Evolutionary conservation across 2,888 invertebrate species (phyloP).

Genomic region (Argyresthia goedartella): DNA sequence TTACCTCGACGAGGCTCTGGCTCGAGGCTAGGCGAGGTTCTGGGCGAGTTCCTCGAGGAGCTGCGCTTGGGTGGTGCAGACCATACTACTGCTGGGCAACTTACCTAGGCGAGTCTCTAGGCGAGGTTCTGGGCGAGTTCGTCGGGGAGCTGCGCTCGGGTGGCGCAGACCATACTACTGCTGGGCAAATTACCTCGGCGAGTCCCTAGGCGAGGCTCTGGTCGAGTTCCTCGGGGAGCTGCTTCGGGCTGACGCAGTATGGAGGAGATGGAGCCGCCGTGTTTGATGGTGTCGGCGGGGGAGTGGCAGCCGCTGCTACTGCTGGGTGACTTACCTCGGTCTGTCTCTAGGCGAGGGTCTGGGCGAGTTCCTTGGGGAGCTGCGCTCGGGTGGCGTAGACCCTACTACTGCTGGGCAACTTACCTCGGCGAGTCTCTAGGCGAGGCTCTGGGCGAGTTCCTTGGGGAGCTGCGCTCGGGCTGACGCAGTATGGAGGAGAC

Average conservation of each 20-base stretch:
- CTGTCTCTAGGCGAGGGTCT: slow-evolving; percentile 56
- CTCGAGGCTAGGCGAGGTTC: slow-evolving; percentile 72
- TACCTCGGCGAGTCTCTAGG: slow-evolving; percentile 55
- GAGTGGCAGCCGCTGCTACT: slow-evolving; percentile 87
- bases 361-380: too few relatives aligned
- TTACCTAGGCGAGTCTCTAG: slow-evolving; percentile 45
- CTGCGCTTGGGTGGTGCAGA: slow-evolving; percentile 39
- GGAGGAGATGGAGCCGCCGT: slow-evolving; percentile 65
- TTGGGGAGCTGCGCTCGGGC: slow-evolving; percentile 55
- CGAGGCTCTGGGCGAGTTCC: slow-evolving; percentile 22
- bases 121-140: slow-evolving; percentile 24
- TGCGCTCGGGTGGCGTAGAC: slow-evolving; percentile 73
- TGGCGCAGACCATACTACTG: slow-evolving; percentile 80
- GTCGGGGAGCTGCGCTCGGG: slow-evolving; percentile 56
- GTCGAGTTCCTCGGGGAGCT: slow-evolving; percentile 39
- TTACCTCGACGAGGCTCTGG: slow-evolving; percentile 75
- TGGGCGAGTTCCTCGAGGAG: too few relatives aligned
- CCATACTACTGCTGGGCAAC: too few relatives aligned
- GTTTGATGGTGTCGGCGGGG: slow-evolving; percentile 82
- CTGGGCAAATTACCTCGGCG: slow-evolving; percentile 75
- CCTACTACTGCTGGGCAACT: slow-evolving; percentile 89
- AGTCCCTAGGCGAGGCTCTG: slow-evolving; percentile 37
- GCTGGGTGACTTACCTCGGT: too few relatives aligned
- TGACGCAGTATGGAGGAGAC: slow-evolving; percentile 57
- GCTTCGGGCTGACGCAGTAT: slow-evolving; percentile 58